Base-by-base conservation (phyloP, 2,113 vertebrate species). In the Tragelaphus buxtoni region DNA sequence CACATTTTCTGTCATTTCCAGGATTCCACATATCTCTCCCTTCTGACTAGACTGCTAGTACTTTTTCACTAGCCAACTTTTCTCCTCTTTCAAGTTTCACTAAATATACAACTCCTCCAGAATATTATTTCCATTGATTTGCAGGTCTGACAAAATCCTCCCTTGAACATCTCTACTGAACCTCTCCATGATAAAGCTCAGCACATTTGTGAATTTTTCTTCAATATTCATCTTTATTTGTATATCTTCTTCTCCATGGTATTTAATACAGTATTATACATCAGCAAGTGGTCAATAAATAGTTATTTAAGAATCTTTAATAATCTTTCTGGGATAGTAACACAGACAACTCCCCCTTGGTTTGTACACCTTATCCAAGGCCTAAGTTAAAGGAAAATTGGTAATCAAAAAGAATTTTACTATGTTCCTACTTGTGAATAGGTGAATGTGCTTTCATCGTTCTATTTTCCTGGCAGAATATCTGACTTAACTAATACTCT, bases 381-480 rank as follows among this genome's bases (percentile, higher is more conserved):
- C 16, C 51, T 89, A 94, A 81, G 39, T 51, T 91, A 96, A 94
- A 58, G 82, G 72, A 97, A 93, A 96, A 58, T 90, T 49, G 84
- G 5, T 94, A 93, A 81, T 49, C 90, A 92, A 88, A 81, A 16
- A 53, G 9, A 90, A 72, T 90, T 94, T 94, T 93, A 79, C 1
- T 83, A 42, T 90, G 28, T 82, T 82, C 20, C 18, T 96, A 94
- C 17, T 82, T 96, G 55, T 93, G 86, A 95, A 81, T 79, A 85
- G 45, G 55, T 77, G 35, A 96, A 95, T 1, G 1, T 94, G 18
- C 28, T 93, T 89, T 60, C 39, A 89, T 77, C 2, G 0, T 63
- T 95, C 26, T 85, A 79, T 88, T 82, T 96, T 94, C 30, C 61
- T 28, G 79, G 61, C 72, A 95, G 72, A 63, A 91, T 95, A 72